phyloP scores from a whole-genome alignment of 2,888 invertebrate species.

The Dermolepida albohirtum region DNA sequence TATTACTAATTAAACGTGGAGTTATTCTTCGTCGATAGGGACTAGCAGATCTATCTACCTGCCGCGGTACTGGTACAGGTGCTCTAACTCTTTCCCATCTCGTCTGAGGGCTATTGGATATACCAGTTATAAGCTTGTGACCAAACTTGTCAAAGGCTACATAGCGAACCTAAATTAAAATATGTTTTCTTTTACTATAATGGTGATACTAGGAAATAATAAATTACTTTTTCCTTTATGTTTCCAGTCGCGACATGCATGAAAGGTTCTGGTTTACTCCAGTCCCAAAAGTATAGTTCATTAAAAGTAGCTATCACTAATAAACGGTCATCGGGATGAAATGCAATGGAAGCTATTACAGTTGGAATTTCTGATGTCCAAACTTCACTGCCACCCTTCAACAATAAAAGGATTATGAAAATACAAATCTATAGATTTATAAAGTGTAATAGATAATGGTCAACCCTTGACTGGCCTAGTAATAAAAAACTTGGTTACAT shows the following conservation, averaged over 20 bases:
- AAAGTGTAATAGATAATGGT: no score
- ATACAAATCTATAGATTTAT: no score
- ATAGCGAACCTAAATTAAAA: slow-evolving; percentile 70
- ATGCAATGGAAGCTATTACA: slow-evolving; percentile 87
- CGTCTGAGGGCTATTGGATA: slow-evolving; percentile 73
- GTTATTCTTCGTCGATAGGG: slow-evolving; percentile 60
- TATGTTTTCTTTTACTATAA: slow-evolving; percentile 15
- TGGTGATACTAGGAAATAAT: neutral
- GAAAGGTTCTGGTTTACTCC: slow-evolving; percentile 82
- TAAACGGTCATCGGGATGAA: slow-evolving; percentile 85
- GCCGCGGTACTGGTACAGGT: slow-evolving; percentile 60
- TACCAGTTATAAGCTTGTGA: slow-evolving; percentile 85
- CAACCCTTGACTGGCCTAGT: no score
- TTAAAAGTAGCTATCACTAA: slow-evolving; percentile 89
- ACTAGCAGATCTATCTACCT: slow-evolving; percentile 56
- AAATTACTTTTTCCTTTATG: slow-evolving; percentile 80
- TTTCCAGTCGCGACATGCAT: slow-evolving; percentile 80
- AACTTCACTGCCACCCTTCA: slow-evolving; percentile 86
- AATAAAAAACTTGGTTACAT: no score
- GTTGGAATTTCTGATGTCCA: slow-evolving; percentile 81
- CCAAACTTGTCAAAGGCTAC: slow-evolving; percentile 87
- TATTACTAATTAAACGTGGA: slow-evolving; percentile 52
- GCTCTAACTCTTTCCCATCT: slow-evolving; percentile 67
- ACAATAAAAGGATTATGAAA: slow-evolving; percentile 1
- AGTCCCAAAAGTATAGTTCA: slow-evolving; percentile 90